phyloP scores from a whole-genome alignment of 1,140 invertebrate genomes.

The Cherax destructor region DNA sequence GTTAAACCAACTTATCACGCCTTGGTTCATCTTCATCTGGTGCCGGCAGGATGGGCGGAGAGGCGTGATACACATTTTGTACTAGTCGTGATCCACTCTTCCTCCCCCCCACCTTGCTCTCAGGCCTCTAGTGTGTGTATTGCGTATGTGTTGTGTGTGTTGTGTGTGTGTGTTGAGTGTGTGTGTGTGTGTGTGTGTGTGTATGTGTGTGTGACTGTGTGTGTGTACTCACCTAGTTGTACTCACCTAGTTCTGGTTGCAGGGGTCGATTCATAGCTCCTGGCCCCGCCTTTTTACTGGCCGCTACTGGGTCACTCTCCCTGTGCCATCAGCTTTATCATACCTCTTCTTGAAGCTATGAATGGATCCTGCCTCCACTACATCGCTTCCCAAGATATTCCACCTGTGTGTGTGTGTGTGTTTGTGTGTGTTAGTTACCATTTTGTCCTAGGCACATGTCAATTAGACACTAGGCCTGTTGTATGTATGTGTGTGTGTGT shows the following conservation, averaged over 20 bases:
- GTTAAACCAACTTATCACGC: conserved; percentile 35
- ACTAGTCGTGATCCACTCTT: not conserved
- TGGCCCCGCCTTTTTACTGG: not conserved
- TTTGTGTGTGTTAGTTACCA: no score
- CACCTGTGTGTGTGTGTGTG: no score
- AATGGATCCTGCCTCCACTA: no score
- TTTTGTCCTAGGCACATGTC: no score
- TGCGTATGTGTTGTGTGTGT: not conserved
- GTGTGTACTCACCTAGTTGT: not conserved
- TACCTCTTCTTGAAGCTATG: no score
- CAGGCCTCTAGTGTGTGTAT: not conserved
- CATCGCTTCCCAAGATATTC: no score
- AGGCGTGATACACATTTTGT: conserved; percentile 2
- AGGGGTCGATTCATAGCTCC: no score
- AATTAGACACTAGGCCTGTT: no score
- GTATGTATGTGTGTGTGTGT: no score
- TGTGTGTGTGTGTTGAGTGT: not conserved
- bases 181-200: not conserved
- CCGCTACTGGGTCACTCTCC: no score
- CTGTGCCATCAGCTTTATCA: no score
- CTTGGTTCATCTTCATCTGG: conserved; percentile 30
- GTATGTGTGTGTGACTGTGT: not conserved
- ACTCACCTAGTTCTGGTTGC: no score
- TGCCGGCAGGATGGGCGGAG: not conserved
- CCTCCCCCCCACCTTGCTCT: not conserved